phyloP scores from a whole-genome alignment of 2,113 vertebrate genomes.

The Turnix velox region DNA sequence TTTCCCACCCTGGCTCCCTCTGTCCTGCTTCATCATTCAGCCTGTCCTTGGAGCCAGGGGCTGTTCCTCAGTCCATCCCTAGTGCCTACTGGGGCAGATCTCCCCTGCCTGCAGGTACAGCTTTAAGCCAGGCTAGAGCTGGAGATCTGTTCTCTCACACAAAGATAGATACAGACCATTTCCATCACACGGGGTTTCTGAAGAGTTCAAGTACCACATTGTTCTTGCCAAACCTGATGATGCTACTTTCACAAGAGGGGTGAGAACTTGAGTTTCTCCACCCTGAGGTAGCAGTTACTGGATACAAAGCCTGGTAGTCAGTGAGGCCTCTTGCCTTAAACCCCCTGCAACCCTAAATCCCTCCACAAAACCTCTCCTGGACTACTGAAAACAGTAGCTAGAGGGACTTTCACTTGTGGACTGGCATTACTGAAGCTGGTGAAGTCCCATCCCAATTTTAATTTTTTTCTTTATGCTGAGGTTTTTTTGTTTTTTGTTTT shows the following conservation, averaged over 20 bases:
- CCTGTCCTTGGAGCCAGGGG: neutral
- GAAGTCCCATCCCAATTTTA: neutral
- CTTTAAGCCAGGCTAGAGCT: neutral
- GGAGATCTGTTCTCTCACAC: accelerated
- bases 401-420: neutral
- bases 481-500: neutral
- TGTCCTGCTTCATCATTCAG: neutral
- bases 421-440: neutral
- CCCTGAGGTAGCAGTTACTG: neutral
- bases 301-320: neutral
- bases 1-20: neutral
- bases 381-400: neutral
- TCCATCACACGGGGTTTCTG: neutral
- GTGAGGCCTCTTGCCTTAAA: conserved; percentile 39
- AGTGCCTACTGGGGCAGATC: neutral
- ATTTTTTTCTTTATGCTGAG: neutral
- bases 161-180: accelerated
- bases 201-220: neutral
- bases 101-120: neutral
- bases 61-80: neutral
- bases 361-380: neutral
- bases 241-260: neutral
- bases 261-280: neutral
- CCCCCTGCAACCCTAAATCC: neutral
- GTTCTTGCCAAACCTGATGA: neutral